Evolutionary conservation across 2,797 vertebrate species (phyloP), one percentile per base, ranked within the genome.

Genomic region (Falco biarmicus): DNA sequence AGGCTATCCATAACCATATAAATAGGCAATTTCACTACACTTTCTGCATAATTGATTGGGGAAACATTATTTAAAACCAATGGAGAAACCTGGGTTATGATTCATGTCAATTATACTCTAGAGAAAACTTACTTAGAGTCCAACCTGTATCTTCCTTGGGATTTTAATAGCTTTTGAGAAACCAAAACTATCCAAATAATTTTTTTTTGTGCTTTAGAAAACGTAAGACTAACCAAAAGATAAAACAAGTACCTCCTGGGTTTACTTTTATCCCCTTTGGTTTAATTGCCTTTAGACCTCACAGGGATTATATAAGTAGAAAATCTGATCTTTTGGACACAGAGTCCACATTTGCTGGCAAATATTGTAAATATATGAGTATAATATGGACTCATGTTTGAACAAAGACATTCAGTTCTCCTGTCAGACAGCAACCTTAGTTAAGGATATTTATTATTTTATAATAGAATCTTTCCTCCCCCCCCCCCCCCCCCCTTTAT

Each of bases 31-130:
- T 95, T 74, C 63, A 89, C 48, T 87, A 74, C 19, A 31, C 37
- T 89, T 77, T 37, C 43, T 75, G 66, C 43, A 12, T 81, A 84
- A 88, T 24, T 93, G 37, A 79, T 28, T 76, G 66, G 24, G 21
- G 41, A 93, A 83, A 31, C 77, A 71, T 90, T 84, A 69, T 77
- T 90, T 93, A 86, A 91, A 93, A 74, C 17, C 47, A 60, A 25
- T 39, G 24, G 84, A 90, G 34, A 53, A 90, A 90, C 63, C 45
- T 90, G 28, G 18, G 48, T 84, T 21, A 64, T 59, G 17, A 80
- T 51, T 95, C 21, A 20, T 53, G 70, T 57, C 15, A 77, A 13
- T 64, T 68, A 74, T 60, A 63, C 45, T 94, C 51, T 50, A 71
- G 66, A 86, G 61, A 76, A 82, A 81, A 7, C 50, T 54, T 66